Evolutionary conservation across 2,113 vertebrate species (phyloP), one percentile per base, ranked within the genome.

Genomic region (Erinaceus europaeus): DNA sequence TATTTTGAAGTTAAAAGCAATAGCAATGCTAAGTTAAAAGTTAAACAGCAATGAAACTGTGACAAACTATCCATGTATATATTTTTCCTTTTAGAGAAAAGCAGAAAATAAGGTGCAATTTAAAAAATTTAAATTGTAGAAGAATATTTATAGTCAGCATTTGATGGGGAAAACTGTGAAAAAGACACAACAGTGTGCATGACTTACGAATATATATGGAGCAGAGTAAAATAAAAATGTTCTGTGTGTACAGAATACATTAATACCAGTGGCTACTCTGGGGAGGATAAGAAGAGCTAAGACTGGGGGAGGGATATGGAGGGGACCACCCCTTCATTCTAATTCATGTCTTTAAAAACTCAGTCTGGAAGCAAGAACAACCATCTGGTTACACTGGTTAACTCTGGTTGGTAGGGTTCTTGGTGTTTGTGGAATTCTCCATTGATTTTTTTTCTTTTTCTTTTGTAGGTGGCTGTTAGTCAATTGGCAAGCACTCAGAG

Each of bases 1-100:
- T 61, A 32, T 38, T 80, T 80, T 55, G 23, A 8, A 72, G n/a
- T 57, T 67, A 78, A 84, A 84, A 81, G n/a, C 68, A 76, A 83
- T 21, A 34, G 20, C 84, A 84, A 6, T n/a, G 10, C 32, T 61
- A 36, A 29, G 38, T 46, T 11, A 53, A 1, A 9, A 14, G n/a
- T 62, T 62, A 62, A 8, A 34, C 13, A 62, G 29, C 32, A 17
- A 62, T 32, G 4, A 25, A 55, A 62, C 50, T 17, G 50, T 52
- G 50, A 52, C 20, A 20, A 20, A 52, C 13, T 20, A 52, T 52
- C 50, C 50, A 52, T 52, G 27, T 25, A 55, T 15, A 55, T 9
- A 5, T 29, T 57, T 57, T 57, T 57, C 55, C 29, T 27, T 57
- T 57, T 27, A 21, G 23, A 57, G 29, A 57, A 57, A 27, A 57